Conservation (phyloP, 1,140 invertebrate species). For the Pseudomyrmex gracilis region DNA sequence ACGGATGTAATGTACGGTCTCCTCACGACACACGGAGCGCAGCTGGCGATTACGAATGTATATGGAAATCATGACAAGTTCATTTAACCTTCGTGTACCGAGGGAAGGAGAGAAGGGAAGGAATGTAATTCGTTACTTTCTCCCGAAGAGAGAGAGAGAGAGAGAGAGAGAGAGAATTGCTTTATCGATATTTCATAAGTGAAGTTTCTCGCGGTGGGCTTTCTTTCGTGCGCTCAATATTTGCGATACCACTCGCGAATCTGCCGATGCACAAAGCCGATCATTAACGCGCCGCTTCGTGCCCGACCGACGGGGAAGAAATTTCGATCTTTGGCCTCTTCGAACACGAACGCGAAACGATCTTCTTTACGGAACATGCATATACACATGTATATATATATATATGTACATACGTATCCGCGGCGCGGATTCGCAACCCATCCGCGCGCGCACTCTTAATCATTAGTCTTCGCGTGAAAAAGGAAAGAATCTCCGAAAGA, state of each 20-base stretch:
- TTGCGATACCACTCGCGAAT: constrained; percentile 30
- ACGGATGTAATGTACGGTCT: constrained; percentile 30
- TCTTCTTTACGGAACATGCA: constrained; percentile 42
- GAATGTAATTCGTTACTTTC: constrained; percentile 43
- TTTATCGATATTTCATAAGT: constrained; percentile 47
- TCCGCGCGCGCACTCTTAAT: constrained; percentile 72
- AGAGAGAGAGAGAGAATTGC: background rate
- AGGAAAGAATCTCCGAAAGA: constrained; percentile 50
- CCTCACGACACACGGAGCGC: constrained; percentile 14
- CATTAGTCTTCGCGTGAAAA: constrained; percentile 77
- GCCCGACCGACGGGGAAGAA: background rate
- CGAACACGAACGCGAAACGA: constrained; percentile 2
- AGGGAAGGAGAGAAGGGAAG: too few species aligned
- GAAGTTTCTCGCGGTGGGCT: background rate
- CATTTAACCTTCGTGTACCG: constrained; percentile 43
- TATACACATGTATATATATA: background rate
- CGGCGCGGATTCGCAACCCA: constrained; percentile 26
- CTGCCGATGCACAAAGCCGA: constrained; percentile 12
- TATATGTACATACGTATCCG: too few species aligned
- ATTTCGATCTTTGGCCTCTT: background rate
- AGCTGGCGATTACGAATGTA: constrained; percentile 56
- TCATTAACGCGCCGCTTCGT: background rate
- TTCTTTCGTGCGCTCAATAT: constrained; percentile 20
- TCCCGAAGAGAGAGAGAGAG: background rate
- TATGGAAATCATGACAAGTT: constrained; percentile 62